Evolutionary conservation across 2,113 vertebrate species (phyloP).

Genomic region (Agelaius phoeniceus): DNA sequence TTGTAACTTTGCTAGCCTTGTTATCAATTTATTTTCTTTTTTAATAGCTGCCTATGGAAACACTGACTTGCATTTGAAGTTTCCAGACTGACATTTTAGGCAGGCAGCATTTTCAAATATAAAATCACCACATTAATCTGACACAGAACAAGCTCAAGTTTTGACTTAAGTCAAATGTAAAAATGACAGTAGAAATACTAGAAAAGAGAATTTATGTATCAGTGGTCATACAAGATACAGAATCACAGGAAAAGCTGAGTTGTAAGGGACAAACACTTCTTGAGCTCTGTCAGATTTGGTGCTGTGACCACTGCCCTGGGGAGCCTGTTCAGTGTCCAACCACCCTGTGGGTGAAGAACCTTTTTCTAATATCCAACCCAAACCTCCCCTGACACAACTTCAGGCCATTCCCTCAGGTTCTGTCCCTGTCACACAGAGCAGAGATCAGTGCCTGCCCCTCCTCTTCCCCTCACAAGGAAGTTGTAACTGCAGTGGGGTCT

Average conservation of each 20-base stretch:
- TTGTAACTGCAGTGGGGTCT: fast-evolving
- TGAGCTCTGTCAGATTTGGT: background rate
- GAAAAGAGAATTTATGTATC: background rate
- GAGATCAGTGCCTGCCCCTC: background rate
- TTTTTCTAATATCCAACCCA: background rate
- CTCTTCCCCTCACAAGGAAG: background rate
- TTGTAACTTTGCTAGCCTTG: background rate
- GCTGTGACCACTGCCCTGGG: background rate
- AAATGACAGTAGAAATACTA: background rate
- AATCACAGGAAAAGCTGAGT: background rate
- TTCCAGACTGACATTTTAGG: background rate
- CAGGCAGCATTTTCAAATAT: background rate
- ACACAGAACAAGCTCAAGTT: background rate
- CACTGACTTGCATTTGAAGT: background rate
- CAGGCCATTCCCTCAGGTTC: background rate
- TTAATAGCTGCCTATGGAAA: background rate
- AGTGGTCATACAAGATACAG: background rate
- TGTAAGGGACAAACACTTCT: background rate
- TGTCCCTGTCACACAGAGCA: background rate
- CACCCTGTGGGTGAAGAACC: background rate
- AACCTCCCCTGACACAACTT: background rate
- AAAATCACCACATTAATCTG: background rate
- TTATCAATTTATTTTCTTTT: background rate
- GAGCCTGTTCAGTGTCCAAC: background rate
- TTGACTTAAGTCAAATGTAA: background rate